Evolutionary conservation across 2,797 vertebrate species (phyloP).

Genomic region (Sebastes diaconus): DNA sequence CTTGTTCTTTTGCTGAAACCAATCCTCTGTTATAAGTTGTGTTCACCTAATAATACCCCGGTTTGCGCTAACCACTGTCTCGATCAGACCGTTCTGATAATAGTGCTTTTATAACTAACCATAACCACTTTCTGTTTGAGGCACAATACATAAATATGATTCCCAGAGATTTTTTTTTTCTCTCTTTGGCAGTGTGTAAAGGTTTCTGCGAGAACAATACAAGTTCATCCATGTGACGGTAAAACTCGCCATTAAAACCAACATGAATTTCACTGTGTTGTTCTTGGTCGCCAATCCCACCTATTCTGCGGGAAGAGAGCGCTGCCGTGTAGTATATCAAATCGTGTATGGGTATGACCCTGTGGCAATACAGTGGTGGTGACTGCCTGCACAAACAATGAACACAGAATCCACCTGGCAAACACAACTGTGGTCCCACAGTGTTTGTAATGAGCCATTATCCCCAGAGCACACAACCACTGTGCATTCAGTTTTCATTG

Average conservation of each 20-base stretch:
- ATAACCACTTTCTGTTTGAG: conserved; percentile 34
- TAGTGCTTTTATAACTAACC: conserved; percentile 42
- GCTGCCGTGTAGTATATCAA: conserved; percentile 31
- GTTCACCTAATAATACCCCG: conserved; percentile 37
- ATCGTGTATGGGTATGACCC: conserved; percentile 29
- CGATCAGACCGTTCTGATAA: conserved; percentile 42
- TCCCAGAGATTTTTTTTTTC: conserved; percentile 42
- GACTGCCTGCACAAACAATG: conserved; percentile 55
- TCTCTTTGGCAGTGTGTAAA: conserved; percentile 40
- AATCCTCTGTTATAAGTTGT: conserved; percentile 15
- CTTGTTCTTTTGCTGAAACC: conserved; percentile 40
- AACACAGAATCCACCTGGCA: conserved; percentile 45
- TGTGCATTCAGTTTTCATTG: neutral
- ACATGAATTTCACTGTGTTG: conserved; percentile 52
- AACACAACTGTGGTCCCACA: conserved; percentile 26
- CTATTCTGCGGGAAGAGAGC: conserved; percentile 38
- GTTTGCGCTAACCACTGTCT: conserved; percentile 30
- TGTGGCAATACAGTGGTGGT: conserved; percentile 32
- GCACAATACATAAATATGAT: conserved; percentile 37
- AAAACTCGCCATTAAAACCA: conserved; percentile 69
- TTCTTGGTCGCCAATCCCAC: conserved; percentile 58
- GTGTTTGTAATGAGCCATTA: conserved; percentile 35
- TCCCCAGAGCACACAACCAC: conserved; percentile 1
- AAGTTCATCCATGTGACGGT: conserved; percentile 45
- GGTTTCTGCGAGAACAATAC: conserved; percentile 52